Evolutionary conservation across 2,797 vertebrate genomes (phyloP), one percentile per base, ranked within the genome.

Genomic region (Lateolabrax maculatus): DNA sequence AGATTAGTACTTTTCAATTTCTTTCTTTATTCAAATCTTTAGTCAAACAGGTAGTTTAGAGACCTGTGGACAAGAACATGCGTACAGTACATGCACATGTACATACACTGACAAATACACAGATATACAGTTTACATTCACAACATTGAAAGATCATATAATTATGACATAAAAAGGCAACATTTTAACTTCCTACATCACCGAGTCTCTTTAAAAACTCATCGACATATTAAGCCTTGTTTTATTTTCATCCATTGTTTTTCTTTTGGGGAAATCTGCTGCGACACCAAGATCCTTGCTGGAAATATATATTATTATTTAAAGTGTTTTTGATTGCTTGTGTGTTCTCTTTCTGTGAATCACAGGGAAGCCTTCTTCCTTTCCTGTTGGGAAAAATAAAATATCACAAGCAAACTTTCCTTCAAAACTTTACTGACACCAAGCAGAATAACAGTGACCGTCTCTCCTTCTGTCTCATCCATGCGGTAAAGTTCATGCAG

Each of bases 341-440:
- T n/a, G n/a, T n/a, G n/a, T n/a, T n/a, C 55, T 6, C 2, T 53
- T 18, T 11, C 44, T 36, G 16, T 29, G 1, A 7, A 3, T 6
- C 5, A 9, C 60, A 46, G 18, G 31, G 25, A 27, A 29, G 4
- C 1, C 4, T n/a, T 48, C 53, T 36, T 12, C 5, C n/a, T n/a
- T 3, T 37, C 10, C 7, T 51, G 21, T 23, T 13, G 9, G 23
- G 9, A 25, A 39, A 18, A 29, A 29, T 44, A 18, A 64, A 46
- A 65, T 12, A 65, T 29, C 5, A 44, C 10, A 37, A 27, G 0
- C 21, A 58, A 65, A 23, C 13, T 29, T 5, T 48, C 10, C 36
- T 44, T 60, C 8, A 51, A 77, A 48, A 2, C 55, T 71, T 83
- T 83, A 79, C 62, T 75, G 61, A 57, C 63, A 77, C 63, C n/a